Base-by-base conservation (phyloP, 1,140 invertebrate species). In the Holotrichia oblita region DNA sequence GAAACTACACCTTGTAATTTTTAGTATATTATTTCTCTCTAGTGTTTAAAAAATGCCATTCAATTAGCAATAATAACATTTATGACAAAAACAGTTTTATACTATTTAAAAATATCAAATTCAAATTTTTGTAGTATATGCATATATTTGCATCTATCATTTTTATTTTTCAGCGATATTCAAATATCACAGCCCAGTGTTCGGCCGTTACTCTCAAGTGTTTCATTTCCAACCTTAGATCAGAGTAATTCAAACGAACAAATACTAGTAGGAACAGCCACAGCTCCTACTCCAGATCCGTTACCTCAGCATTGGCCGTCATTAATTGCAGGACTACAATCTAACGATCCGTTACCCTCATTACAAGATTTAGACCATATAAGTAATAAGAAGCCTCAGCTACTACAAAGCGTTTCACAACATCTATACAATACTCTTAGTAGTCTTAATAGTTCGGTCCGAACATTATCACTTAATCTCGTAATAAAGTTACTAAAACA, bases 291-390 rank as follows among this genome's bases (percentile, higher is more conserved):
- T 3, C 64, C 81, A 34, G 89, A 89, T 82, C 85, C 88, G 2
- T 81, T 88, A 42, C 88, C 89, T 3, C 87, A 89, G 59, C 88
- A 91, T 48, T 89, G 88, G 83, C 84, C 90, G 3, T 85, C 89
- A 77, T 82, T 91, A 34, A 82, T 91, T 27, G 40, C 75, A 1
- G 79, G 83, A 3, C 44, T 86, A n/a, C 85, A 86, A 74, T 80
- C 83, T 0, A 41, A 78, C 22, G 93, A 93, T 55, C 88, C 93
- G 6, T 84, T 91, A 20, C 85, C 86, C 14, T 90, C 92, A 24
- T 83, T 95, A 8, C 91, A 93, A 86, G 94, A 95, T 85, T 89
- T 95, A 2, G 93, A 95, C 81, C 91, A 92, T 81, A 83, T 92
- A 7, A 93, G 93, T 0, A 91, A 90, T 55, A 90, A 92, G 78